These are phyloP conservation scores for Archilochus colubris DNA, from an alignment of 2,113 vertebrate species.

Conservation along the genomic window DNA sequence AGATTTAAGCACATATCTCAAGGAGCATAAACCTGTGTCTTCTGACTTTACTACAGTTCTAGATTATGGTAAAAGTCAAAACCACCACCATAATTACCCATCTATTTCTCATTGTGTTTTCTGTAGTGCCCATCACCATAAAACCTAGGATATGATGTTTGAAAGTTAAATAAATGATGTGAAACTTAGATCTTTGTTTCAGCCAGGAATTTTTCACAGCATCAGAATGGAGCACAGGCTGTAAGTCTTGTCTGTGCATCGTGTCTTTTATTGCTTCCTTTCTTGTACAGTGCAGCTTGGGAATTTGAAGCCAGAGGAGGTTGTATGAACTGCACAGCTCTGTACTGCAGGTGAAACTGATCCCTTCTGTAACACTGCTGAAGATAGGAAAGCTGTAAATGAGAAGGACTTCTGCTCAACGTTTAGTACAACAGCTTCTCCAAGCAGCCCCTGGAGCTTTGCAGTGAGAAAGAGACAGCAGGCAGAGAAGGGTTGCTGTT, in stretches of 20 bases:
- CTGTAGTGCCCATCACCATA: conserved; percentile 51
- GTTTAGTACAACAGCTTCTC: background rate
- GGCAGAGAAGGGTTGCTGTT: background rate
- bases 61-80: conserved; percentile 57
- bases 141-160: conserved; percentile 1
- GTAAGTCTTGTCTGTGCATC: conserved; percentile 4
- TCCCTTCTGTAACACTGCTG: conserved; percentile 7
- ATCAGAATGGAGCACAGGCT: conserved; percentile 31
- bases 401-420: background rate
- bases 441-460: background rate
- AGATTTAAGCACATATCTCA: conserved; percentile 29
- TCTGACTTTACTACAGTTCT: conserved; percentile 8
- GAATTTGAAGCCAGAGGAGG: conserved; percentile 25
- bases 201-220: conserved; percentile 34
- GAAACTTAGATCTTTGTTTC: conserved; percentile 50
- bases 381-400: conserved; percentile 6
- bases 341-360: background rate
- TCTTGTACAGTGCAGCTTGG: background rate
- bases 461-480: background rate
- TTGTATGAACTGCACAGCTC: background rate
- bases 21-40: conserved; percentile 37
- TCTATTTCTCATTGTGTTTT: conserved; percentile 62
- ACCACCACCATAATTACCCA: conserved; percentile 55
- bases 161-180: conserved; percentile 54
- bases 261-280: conserved; percentile 27